Base-by-base conservation (phyloP, 2,797 vertebrate species). In the Melanotaenia pygmaea region DNA sequence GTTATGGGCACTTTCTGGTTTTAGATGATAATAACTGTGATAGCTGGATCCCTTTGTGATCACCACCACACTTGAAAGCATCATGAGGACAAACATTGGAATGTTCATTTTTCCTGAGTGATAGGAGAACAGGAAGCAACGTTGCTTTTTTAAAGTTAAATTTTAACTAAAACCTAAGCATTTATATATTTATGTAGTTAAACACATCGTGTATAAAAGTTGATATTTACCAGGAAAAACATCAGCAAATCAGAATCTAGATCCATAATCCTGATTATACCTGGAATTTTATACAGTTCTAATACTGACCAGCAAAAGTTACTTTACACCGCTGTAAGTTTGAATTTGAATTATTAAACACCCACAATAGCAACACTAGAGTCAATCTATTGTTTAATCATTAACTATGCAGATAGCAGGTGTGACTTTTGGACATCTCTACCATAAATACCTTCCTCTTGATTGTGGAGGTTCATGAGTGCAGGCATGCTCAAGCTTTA, bases 21-120 rank as follows among this genome's bases (percentile, higher is more conserved):
- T 85, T 76, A 60, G 76, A 88, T 60, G 78, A 80, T 80, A 81
- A 84, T 79, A 82, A 72, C 77, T 72, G 65, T 76, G 79, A 84
- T 77, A 66, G 81, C 70, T 62, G 56, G 59, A 72, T 80, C 68
- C 79, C 81, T 57, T 20, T 79, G 53, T 70, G 73, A 71, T 77
- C 74, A 61, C 56, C 61, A 30, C 34, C 16, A 59, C 69, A 73
- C 72, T 43, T 26, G 5, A 74, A 54, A 68, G 62, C 38, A 18
- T 65, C 56, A 2, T n/a, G 45, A 72, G 64, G 80, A 82, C 50
- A 81, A 79, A 82, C 67, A 77, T 80, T 50, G 72, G 32, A 70
- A 68, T 43, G 24, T 54, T 62, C 51, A 65, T 34, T 72, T 77
- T 67, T 63, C 37, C 28, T 40, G 34, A 77, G 18, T 40, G 28